Evolutionary conservation across 2,113 vertebrate species (phyloP).

Genomic region (Fulica atra): DNA sequence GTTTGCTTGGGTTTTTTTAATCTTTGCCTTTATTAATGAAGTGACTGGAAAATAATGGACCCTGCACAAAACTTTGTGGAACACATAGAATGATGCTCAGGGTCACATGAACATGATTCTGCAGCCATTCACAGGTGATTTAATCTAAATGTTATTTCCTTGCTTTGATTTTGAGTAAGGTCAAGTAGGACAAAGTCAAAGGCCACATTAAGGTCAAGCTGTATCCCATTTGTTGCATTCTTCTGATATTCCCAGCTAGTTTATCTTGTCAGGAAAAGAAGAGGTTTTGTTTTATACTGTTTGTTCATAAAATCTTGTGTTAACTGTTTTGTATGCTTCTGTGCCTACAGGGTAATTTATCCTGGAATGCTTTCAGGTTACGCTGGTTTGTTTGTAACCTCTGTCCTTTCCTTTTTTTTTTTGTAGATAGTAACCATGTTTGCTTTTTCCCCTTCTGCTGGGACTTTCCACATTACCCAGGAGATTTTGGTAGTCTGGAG

Average conservation of each 20-base stretch:
- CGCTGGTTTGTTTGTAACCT: background rate
- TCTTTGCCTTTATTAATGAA: background rate
- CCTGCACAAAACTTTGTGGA: background rate
- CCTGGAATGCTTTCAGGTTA: background rate
- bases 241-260: background rate
- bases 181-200: background rate
- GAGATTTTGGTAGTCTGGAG: background rate
- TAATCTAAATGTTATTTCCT: background rate
- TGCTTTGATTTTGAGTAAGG: background rate
- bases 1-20: background rate
- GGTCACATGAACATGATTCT: background rate
- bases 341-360: background rate
- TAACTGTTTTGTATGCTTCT: background rate
- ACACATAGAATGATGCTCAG: background rate
- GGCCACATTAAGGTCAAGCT: background rate
- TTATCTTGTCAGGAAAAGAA: background rate
- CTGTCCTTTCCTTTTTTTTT: background rate
- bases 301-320: background rate
- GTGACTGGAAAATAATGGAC: background rate
- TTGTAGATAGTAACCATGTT: background rate
- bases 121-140: background rate
- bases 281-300: background rate
- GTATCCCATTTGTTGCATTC: background rate
- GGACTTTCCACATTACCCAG: background rate
- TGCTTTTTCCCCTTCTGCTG: background rate